Percentiles rank a stretch among this genome's conserved stretches.
Evolutionary conservation across 2,888 invertebrate species (phyloP).

Genomic region (Polyommatus iphigenia): DNA sequence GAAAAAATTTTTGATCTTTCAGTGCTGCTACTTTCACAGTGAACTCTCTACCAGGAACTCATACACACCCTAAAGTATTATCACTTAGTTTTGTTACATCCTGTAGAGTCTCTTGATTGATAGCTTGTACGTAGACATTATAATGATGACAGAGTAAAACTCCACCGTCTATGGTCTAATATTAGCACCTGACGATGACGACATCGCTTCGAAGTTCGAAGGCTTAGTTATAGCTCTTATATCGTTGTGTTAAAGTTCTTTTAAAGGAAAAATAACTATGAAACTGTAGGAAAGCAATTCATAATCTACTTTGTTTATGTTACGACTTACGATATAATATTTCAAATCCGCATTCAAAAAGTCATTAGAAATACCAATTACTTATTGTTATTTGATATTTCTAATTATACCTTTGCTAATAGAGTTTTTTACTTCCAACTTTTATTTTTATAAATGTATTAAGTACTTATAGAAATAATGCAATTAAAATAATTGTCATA

Average conservation of each 20-base stretch:
- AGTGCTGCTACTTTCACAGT: too few species aligned
- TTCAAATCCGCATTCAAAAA: neutral
- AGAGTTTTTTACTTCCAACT: neutral
- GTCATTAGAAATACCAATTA: neutral
- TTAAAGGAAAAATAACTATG: neutral
- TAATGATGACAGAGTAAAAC: constrained; percentile 18
- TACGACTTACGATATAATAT: constrained; percentile 5
- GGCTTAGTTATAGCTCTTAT: neutral
- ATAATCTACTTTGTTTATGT: constrained; percentile 21
- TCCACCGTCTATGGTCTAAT: constrained; percentile 12
- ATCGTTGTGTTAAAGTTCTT: neutral
- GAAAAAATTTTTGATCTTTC: too few species aligned
- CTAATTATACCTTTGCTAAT: neutral
- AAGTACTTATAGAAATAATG: neutral
- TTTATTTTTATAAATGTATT: neutral
- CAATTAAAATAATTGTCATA: neutral
- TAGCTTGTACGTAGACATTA: constrained; percentile 2
- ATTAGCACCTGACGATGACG: constrained; percentile 19
- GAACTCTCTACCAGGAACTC: too few species aligned
- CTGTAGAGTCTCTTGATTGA: constrained; percentile 2
- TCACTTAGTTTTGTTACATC: too few species aligned
- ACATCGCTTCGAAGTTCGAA: neutral
- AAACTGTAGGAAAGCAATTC: neutral
- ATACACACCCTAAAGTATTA: too few species aligned
- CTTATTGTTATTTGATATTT: neutral